These are phyloP conservation scores for Ficedula albicollis DNA, from an alignment of 2,797 vertebrate species.

Conservation along the genomic window DNA sequence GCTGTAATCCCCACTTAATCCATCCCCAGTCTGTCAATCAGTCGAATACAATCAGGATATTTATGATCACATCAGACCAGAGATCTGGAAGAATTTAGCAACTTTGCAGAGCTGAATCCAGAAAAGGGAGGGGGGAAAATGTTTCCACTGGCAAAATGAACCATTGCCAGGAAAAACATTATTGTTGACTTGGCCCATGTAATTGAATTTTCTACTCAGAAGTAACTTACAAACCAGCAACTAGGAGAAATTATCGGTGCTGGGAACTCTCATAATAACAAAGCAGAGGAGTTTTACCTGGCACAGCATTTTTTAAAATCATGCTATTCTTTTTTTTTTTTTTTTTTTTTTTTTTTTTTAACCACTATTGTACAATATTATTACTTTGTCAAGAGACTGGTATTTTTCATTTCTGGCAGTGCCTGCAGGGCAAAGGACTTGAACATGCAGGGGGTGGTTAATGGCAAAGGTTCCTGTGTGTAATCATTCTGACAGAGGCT, in stretches of 20 bases:
- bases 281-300: constrained; percentile 59
- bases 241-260: constrained; percentile 63
- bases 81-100: constrained; percentile 78
- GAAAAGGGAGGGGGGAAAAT: constrained; percentile 41
- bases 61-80: constrained; percentile 73
- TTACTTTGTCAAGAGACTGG: background rate
- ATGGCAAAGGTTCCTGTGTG: background rate
- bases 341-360: background rate
- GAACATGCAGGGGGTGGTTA: background rate
- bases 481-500: background rate
- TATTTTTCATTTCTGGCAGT: constrained; percentile 7
- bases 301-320: constrained; percentile 34
- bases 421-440: background rate
- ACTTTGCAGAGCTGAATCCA: constrained; percentile 71
- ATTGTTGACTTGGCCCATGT: constrained; percentile 71
- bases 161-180: constrained; percentile 70
- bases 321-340: background rate
- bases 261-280: constrained; percentile 50
- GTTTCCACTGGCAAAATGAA: constrained; percentile 70
- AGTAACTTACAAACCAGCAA: constrained; percentile 65
- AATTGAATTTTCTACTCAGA: constrained; percentile 72
- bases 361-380: background rate
- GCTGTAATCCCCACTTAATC: constrained; percentile 76
- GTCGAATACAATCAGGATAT: constrained; percentile 76
- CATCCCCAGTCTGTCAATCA: constrained; percentile 75